These are phyloP conservation scores for Peromyscus nudipes DNA, from an alignment of 2,797 vertebrate species.

Conservation along the genomic window DNA sequence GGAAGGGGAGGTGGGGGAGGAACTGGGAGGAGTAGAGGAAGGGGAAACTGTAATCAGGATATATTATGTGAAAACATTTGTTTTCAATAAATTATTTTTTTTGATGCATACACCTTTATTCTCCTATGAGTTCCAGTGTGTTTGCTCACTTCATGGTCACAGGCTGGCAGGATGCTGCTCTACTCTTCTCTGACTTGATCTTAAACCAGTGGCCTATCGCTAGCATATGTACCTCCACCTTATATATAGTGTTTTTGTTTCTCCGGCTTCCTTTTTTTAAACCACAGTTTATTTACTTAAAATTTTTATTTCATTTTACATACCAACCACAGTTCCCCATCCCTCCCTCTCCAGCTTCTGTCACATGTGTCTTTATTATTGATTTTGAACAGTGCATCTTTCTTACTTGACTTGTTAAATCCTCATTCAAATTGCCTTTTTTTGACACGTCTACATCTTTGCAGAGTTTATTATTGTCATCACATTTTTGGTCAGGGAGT, in stretches of 20 bases:
- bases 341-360: background rate
- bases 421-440: background rate
- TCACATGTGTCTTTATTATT: background rate
- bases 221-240: background rate
- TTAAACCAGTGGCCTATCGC: background rate
- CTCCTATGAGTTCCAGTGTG: background rate
- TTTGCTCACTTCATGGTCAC: no score
- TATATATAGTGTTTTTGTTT: background rate
- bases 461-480: background rate
- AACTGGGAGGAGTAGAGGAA: background rate
- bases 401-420: background rate
- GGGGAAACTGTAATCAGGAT: background rate
- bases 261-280: background rate
- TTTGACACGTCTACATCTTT: background rate
- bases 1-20: background rate
- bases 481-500: background rate
- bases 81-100: background rate
- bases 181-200: background rate
- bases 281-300: no score
- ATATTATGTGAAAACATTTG: background rate
- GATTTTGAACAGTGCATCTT: background rate
- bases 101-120: background rate
- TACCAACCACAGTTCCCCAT: no score
- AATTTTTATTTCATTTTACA: background rate
- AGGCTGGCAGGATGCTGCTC: background rate